Percentiles rank a stretch among this genome's conserved stretches.
Evolutionary conservation across 92 coral and sea anemone genomes (phyloP).

Genomic region (Plumapathes pennacea): DNA sequence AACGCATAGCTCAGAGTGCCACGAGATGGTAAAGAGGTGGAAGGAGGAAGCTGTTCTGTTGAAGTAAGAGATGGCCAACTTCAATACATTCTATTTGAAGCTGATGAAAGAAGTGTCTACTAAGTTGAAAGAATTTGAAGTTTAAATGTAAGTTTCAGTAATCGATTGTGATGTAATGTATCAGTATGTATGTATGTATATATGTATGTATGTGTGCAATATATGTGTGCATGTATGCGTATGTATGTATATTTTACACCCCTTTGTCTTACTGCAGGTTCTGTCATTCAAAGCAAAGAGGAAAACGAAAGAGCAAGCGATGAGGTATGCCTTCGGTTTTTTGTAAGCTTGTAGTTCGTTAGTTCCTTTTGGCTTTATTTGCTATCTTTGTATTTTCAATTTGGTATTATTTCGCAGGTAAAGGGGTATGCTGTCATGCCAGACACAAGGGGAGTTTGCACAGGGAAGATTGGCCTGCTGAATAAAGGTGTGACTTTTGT

Average conservation of each 20-base stretch:
- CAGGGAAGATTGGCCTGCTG: conserved; percentile 24
- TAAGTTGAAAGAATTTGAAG: conserved; percentile 1
- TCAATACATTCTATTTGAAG: conserved; percentile 14
- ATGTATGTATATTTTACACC: too few relatives aligned
- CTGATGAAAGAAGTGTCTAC: not conserved
- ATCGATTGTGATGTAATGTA: too few relatives aligned
- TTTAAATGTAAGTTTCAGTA: conserved; percentile 1
- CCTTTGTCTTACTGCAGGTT: too few relatives aligned
- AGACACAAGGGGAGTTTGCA: not conserved
- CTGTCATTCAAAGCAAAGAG: too few relatives aligned
- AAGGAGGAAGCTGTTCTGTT: conserved; percentile 32
- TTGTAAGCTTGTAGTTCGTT: not conserved
- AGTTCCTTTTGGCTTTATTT: not conserved
- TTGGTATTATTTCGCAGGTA: not conserved
- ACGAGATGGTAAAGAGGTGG: conserved; percentile 34
- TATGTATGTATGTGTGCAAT: too few relatives aligned
- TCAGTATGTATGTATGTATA: too few relatives aligned
- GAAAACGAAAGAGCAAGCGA: too few relatives aligned
- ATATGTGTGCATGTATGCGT: too few relatives aligned
- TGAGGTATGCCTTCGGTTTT: too few relatives aligned
- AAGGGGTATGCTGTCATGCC: not conserved
- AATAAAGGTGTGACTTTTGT: conserved; percentile 38
- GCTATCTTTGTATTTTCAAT: not conserved
- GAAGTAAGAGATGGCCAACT: conserved; percentile 37
- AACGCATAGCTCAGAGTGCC: conserved; percentile 16